Evolutionary conservation across 2,113 vertebrate genomes (phyloP), one percentile per base, ranked within the genome.

Genomic region (Carassius gibelio): DNA sequence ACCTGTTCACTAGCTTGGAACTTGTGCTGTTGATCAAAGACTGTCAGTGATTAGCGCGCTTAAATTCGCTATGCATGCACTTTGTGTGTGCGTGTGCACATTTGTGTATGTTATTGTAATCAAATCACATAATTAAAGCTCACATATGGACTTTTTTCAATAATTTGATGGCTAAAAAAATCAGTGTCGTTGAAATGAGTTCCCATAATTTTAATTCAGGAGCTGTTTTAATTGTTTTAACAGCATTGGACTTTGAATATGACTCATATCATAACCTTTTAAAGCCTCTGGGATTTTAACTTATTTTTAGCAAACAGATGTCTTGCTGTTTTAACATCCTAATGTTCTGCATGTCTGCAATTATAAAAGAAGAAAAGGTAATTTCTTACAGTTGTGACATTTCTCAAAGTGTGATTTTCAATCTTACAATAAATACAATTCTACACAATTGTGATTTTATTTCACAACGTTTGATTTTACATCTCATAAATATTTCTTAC

Each of bases 1-100:
- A 82, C 87, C 0, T 34, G 38, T 59, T 84, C 42, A 4, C 38
- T 34, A 76, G 26, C 82, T 84, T 50, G 5, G n/a, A 21, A 30
- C 72, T 52, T 42, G 15, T 75, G 74, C 15, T 8, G 26, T 52
- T 84, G 74, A 76, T 84, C 74, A 77, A 64, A 48, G 55, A 17
- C n/a, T 45, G 55, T 21, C n/a, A 62, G 57, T 36, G 66, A 36
- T 36, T 84, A 84, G 45, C 7, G 3, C 10, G 11, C n/a, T 13
- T 52, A 17, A 8, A 26, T 50, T 52, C 10, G 23, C 30, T 62
- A 6, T 61, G 38, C 0, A 4, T 76, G 34, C 61, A 13, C 8
- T 7, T 2, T 21, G 81, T 62, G 48, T 0, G 3, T 55, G 14
- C 15, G 50, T 52, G 50, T 52, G 13, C 1, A 1, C 64, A 34